phyloP scores from a whole-genome alignment of 2,113 vertebrate species.

The Agapornis roseicollis region DNA sequence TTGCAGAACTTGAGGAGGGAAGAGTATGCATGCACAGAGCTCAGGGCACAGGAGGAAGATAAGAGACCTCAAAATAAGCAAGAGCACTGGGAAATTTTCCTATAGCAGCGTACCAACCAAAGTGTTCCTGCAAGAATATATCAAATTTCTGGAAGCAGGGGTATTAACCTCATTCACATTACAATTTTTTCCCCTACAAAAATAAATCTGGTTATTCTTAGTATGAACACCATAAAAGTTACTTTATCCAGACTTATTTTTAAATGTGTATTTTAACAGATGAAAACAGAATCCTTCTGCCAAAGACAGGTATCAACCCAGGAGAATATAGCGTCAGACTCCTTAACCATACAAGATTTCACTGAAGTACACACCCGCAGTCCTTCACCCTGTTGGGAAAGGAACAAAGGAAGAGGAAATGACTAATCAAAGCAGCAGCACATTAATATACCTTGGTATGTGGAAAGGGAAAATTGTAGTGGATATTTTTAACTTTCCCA shows the following conservation, averaged over 20 bases:
- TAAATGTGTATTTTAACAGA: neutral
- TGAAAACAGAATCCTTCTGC: neutral
- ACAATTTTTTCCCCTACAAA: neutral
- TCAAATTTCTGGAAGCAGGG: neutral
- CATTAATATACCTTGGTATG: constrained; percentile 40
- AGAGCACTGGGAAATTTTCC: neutral
- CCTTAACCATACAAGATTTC: neutral
- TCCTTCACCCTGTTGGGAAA: neutral
- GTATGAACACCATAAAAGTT: neutral
- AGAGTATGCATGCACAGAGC: fast-evolving
- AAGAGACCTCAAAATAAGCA: neutral
- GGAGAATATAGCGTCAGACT: neutral
- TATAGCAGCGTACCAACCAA: neutral
- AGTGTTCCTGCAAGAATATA: neutral
- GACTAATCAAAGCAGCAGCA: constrained; percentile 53
- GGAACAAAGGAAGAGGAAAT: constrained; percentile 59
- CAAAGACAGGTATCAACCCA: constrained; percentile 3
- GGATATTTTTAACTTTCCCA: constrained; percentile 53
- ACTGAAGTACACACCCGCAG: neutral
- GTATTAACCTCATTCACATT: neutral
- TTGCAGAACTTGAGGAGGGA: neutral
- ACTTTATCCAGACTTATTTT: constrained; percentile 2
- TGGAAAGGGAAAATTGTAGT: constrained; percentile 42
- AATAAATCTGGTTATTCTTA: neutral
- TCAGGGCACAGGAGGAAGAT: neutral